Evolutionary conservation across 2,888 invertebrate species (phyloP).

Genomic region (Hydropsyche betteni): DNA sequence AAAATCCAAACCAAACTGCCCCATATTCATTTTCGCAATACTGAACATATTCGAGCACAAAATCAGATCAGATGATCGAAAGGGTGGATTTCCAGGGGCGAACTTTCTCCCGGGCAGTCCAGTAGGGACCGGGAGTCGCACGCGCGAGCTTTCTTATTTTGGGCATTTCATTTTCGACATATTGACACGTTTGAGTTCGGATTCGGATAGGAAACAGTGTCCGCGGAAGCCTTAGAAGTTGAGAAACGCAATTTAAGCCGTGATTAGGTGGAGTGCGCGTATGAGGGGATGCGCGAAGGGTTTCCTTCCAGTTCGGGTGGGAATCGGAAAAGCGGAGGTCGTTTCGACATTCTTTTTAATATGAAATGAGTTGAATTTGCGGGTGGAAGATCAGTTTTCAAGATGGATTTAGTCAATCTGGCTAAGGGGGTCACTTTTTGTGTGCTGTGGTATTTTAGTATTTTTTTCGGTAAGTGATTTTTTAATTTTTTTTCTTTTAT

Average conservation of each 20-base stretch:
- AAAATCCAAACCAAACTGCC: not conserved
- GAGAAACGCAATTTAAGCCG: conserved; percentile 22
- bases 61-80: not conserved
- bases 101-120: conserved; percentile 37
- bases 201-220: not conserved
- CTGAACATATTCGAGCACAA: not conserved
- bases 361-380: conserved; percentile 22
- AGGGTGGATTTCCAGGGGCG: conserved; percentile 30
- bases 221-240: conserved; percentile 12
- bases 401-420: conserved; percentile 42
- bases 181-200: not conserved
- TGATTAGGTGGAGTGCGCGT: conserved; percentile 18
- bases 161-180: not conserved
- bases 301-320: not conserved
- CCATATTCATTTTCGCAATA: not conserved
- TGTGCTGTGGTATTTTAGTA: conserved; percentile 49
- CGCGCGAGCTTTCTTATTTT: conserved; percentile 17
- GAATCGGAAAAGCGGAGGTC: not conserved
- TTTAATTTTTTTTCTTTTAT: too few species aligned
- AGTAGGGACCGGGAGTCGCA: conserved; percentile 16
- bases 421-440: conserved; percentile 48
- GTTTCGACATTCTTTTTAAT: conserved; percentile 9
- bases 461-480: conserved; percentile 48
- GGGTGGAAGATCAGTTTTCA: not conserved
- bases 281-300: conserved; percentile 5